Evolutionary conservation across 2,888 invertebrate species (phyloP).

Genomic region (Trissolcus japonicus): DNA sequence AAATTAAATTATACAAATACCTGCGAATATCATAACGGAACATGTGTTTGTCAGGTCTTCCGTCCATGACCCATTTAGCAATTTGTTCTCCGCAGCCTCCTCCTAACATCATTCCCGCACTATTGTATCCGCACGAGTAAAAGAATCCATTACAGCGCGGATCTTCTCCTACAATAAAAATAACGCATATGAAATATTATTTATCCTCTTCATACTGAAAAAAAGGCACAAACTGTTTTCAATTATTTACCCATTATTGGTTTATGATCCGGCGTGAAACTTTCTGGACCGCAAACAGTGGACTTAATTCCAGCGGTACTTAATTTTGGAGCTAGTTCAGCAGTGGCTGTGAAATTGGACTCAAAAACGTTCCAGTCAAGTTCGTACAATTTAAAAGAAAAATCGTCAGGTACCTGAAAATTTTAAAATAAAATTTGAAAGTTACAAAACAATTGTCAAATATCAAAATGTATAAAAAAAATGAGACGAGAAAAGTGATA

Average conservation of each 20-base stretch:
- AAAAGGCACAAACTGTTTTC: not conserved
- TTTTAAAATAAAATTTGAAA: too few species aligned
- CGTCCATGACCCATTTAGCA: conserved; percentile 89
- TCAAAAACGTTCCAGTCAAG: conserved; percentile 92
- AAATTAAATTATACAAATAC: conserved; percentile 50
- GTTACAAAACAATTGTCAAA: too few species aligned
- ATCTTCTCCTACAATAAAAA: conserved; percentile 71
- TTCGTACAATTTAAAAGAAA: conserved; percentile 90
- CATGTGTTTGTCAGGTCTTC: conserved; percentile 90
- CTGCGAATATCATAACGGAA: conserved; percentile 89
- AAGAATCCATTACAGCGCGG: conserved; percentile 82
- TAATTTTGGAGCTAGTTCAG: conserved; percentile 85
- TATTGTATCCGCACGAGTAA: conserved; percentile 93
- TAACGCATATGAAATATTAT: not conserved
- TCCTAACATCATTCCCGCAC: conserved; percentile 94
- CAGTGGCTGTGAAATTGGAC: conserved; percentile 84
- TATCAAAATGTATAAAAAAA: not conserved
- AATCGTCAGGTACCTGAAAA: conserved; percentile 83
- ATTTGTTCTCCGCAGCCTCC: conserved; percentile 91
- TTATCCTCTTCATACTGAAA: not conserved
- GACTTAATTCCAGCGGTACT: conserved; percentile 87
- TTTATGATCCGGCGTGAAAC: conserved; percentile 94
- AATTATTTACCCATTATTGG: conserved; percentile 83
- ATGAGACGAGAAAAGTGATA: not conserved
- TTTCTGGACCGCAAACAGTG: conserved; percentile 93